Evolutionary conservation across 2,797 vertebrate species (phyloP).

Genomic region (Darevskia mixta): DNA sequence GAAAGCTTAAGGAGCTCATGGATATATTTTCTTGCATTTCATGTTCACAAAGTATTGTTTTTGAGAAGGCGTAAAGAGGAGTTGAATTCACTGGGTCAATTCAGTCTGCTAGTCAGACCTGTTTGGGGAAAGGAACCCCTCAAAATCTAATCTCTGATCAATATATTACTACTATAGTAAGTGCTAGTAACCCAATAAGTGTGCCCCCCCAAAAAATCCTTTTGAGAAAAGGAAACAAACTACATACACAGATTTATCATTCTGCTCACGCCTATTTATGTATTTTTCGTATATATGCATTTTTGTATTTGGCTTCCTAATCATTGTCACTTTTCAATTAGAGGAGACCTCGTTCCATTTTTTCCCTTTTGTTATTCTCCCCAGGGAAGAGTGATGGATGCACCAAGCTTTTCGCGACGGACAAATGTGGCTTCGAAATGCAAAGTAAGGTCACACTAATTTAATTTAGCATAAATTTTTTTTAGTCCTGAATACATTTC

Average conservation of each 20-base stretch:
- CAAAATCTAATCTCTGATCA: slow-evolving; percentile 59
- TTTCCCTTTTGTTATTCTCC: slow-evolving; percentile 55
- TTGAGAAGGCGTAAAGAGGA: slow-evolving; percentile 32
- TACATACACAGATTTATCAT: slow-evolving; percentile 66
- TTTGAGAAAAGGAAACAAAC: slow-evolving; percentile 57
- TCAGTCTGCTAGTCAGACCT: slow-evolving; percentile 52
- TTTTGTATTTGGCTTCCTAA: slow-evolving; percentile 62
- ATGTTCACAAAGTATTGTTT: slow-evolving; percentile 43
- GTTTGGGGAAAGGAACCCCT: slow-evolving; percentile 50
- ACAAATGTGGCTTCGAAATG: slow-evolving; percentile 63
- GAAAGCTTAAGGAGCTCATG: neutral
- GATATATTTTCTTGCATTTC: slow-evolving; percentile 47
- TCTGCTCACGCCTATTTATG: slow-evolving; percentile 63
- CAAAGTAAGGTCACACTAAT: slow-evolving; percentile 75
- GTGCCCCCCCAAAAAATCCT: slow-evolving; percentile 44
- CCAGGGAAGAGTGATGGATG: slow-evolving; percentile 71
- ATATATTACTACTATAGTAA: slow-evolving; percentile 59
- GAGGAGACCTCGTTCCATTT: slow-evolving; percentile 66
- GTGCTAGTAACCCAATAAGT: slow-evolving; percentile 62
- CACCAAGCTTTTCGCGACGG: slow-evolving; percentile 61
- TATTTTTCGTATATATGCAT: slow-evolving; percentile 64
- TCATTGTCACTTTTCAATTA: slow-evolving; percentile 74
- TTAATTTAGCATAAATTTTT: slow-evolving; percentile 68
- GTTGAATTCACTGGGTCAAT: slow-evolving; percentile 47
- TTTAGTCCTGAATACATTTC: slow-evolving; percentile 68